Evolutionary conservation across 2,113 vertebrate species (phyloP), one percentile per base, ranked within the genome.

Genomic region (Neofelis nebulosa): DNA sequence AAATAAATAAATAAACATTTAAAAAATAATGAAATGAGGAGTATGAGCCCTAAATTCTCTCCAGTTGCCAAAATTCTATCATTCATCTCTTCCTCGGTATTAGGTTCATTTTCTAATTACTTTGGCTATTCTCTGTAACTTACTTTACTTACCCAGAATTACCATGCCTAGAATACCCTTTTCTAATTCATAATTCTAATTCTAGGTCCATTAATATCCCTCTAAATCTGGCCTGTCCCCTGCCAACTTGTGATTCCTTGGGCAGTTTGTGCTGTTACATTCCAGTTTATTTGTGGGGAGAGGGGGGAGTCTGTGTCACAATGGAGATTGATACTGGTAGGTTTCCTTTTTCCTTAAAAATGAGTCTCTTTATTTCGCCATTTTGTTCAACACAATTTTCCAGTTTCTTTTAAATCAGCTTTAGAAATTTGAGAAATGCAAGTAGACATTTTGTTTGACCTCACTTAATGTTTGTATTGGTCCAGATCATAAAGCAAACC

Each of bases 281-380:
- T 91, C 25, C 16, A 27, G 3, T 78, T 19, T 36, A 1, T 87
- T 68, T 93, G 11, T 41, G n/a, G 13, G 4, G n/a, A 55, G 23
- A 18, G 69, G 23, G 19, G 4, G 9, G 66, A 23, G 15, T 50
- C 33, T 33, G 31, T 68, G 71, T 21, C 5, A 27, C 68, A 65
- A 29, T 27, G 66, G 55, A 66, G 5, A 55, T 36, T 87, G 48
- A 36, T 90, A 74, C 36, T 74, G 57, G 50, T 41, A 57, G 79
- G 14, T 45, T 89, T 91, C 78, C 57, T 82, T 95, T 93, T 95
- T 86, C 16, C 48, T 79, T 95, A 91, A 89, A 94, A 91, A 78
- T 36, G 38, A 80, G 11, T 18, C 68, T 50, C 61, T 85, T 80
- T 87, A n/a, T 50, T 96, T 86, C 69, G 50, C 27, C 16, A 21